phyloP scores from a whole-genome alignment of 2,797 vertebrate species.

The Enteromius afrohamiltoni region DNA sequence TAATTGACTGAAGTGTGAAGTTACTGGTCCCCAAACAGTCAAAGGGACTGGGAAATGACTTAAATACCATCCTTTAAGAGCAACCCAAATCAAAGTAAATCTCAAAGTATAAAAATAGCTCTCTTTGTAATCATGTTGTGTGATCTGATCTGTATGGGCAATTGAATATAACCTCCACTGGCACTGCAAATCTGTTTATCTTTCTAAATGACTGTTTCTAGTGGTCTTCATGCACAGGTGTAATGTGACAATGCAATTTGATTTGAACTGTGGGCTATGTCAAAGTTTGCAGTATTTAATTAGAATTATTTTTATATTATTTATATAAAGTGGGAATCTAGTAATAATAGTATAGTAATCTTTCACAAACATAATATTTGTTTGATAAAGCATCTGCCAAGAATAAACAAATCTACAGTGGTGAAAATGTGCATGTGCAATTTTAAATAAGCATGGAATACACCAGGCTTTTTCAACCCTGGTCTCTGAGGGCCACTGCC shows the following conservation, averaged over 20 bases:
- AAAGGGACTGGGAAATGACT: background rate
- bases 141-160: background rate
- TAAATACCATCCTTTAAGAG: background rate
- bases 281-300: background rate
- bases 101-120: slow-evolving; percentile 25
- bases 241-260: background rate
- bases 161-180: background rate
- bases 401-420: background rate
- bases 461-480: no score
- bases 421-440: background rate
- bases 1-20: background rate
- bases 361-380: background rate
- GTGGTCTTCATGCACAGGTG: slow-evolving; percentile 11
- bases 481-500: no score
- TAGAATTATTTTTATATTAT: background rate
- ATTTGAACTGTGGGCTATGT: background rate
- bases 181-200: background rate
- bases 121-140: slow-evolving; percentile 13
- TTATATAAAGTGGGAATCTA: background rate
- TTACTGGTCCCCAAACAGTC: slow-evolving; percentile 3
- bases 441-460: slow-evolving; percentile 9
- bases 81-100: background rate
- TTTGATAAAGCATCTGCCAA: background rate
- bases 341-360: background rate
- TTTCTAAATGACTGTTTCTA: background rate